A percentile compares a stretch with the other conserved stretches of the same genome.
Conservation (phyloP, 2,888 invertebrate species). For the Andricus curvator region DNA sequence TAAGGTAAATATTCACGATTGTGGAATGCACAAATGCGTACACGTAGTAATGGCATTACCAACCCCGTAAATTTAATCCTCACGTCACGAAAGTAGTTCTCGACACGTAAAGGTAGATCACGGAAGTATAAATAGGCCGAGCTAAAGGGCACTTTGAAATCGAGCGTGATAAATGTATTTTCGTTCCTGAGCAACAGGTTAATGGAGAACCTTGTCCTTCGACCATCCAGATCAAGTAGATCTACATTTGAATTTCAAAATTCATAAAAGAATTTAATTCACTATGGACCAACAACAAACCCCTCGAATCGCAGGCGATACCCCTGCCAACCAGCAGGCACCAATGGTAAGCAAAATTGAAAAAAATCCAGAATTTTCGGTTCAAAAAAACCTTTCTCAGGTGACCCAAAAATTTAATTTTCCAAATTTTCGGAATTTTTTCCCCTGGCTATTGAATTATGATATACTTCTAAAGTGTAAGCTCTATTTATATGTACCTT, state of each 20-base stretch:
- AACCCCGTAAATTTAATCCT: constrained; percentile 48
- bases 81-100: constrained; percentile 51
- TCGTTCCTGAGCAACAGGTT: constrained; percentile 72
- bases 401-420: background rate
- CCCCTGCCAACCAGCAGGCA: constrained; percentile 61
- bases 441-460: background rate
- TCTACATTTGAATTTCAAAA: constrained; percentile 50
- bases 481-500: no score
- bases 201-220: constrained; percentile 62
- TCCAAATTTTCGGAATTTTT: background rate
- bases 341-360: constrained; percentile 67
- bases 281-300: constrained; percentile 71
- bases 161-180: constrained; percentile 56
- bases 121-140: constrained; percentile 54
- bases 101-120: constrained; percentile 53
- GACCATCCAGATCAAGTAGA: constrained; percentile 56
- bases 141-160: constrained; percentile 44
- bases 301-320: constrained; percentile 62
- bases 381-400: background rate
- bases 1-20: constrained; percentile 14
- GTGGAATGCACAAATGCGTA: constrained; percentile 34
- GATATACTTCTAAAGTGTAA: no score
- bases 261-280: constrained; percentile 47
- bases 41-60: background rate
- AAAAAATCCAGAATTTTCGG: background rate